phyloP scores from a whole-genome alignment of 2,797 vertebrate species.

The Mus caroli region DNA sequence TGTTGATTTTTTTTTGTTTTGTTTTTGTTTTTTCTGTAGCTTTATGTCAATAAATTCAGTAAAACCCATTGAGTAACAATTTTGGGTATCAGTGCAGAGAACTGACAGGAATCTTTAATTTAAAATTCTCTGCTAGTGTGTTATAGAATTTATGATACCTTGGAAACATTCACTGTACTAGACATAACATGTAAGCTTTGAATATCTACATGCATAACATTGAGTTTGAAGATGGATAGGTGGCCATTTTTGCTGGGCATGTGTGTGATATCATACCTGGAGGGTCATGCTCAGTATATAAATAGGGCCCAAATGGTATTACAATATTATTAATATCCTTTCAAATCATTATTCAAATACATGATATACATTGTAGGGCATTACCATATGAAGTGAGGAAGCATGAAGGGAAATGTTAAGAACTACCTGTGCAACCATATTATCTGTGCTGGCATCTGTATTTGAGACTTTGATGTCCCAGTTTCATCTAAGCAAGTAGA shows the following conservation, averaged over 20 bases:
- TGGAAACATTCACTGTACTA: conserved; percentile 29
- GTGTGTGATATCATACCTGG: neutral
- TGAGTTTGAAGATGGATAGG: neutral
- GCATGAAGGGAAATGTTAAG: conserved; percentile 10
- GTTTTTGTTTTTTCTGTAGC: conserved; percentile 34
- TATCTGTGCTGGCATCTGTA: neutral
- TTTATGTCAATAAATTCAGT: conserved; percentile 82
- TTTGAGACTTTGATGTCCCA: conserved; percentile 37
- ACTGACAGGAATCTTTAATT: conserved; percentile 72
- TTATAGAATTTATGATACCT: neutral
- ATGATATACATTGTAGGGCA: neutral
- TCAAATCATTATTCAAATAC: conserved; percentile 5
- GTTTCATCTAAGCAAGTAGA: conserved; percentile 77
- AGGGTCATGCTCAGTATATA: neutral
- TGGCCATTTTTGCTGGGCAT: neutral
- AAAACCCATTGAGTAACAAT: conserved; percentile 73
- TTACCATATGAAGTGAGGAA: neutral
- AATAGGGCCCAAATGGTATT: neutral
- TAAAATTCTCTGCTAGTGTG: conserved; percentile 37
- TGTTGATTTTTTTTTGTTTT: neutral
- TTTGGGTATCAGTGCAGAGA: conserved; percentile 72
- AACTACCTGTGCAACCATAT: conserved; percentile 22
- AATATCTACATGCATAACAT: conserved; percentile 3
- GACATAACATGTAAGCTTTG: neutral
- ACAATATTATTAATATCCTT: neutral